Evolutionary conservation across 2,888 invertebrate species (phyloP), one percentile per base, ranked within the genome.

Genomic region (Stenotaenia linearis): DNA sequence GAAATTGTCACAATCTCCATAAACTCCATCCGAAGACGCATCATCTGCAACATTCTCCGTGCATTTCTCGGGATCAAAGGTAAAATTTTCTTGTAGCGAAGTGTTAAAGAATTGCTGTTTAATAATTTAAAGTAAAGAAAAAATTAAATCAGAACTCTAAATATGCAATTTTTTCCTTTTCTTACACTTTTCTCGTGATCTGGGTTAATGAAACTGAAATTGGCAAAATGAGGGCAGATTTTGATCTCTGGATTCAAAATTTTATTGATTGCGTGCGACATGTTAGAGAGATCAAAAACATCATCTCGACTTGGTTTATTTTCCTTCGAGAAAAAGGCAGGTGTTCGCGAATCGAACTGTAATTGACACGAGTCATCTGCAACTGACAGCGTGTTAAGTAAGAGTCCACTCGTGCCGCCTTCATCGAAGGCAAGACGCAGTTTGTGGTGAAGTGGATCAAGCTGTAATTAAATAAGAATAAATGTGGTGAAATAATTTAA

Each of bases 391-490:
- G 30, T 30, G 50, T 78, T 86, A 37, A 87, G 81, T 56, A 86
- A 82, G 28, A 87, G 82, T 2, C 87, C 86, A 35, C 85, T 84
- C 7, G 85, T 85, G 3, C 86, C 86, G 23, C 87, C 87, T 79
- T 87, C 87, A 82, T 87, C 87, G 84, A 87, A 87, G 0, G 86
- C 84, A 7, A 85, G 84, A 0, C 87, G 85, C 81, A 85, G 86
- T 79, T 87, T 85, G 81, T 86, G 85, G 83, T 88, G 87, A 81
- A 87, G 83, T 2, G 87, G 87, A 82, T 88, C 87, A 32, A 86
- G 85, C 85, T 86, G 78, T 12, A 32, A 15, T 23, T 9, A 23
- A 25, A 78, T 23, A 50, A 18, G 10, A 32, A 77, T 15, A 30
- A n/a, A 10, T 40, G 9, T 15, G 23, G 7, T 23, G 5, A 10